A percentile compares a stretch with the other conserved stretches of the same genome.
Conservation (phyloP, 2,888 invertebrate species). For the Ctena decussata region DNA sequence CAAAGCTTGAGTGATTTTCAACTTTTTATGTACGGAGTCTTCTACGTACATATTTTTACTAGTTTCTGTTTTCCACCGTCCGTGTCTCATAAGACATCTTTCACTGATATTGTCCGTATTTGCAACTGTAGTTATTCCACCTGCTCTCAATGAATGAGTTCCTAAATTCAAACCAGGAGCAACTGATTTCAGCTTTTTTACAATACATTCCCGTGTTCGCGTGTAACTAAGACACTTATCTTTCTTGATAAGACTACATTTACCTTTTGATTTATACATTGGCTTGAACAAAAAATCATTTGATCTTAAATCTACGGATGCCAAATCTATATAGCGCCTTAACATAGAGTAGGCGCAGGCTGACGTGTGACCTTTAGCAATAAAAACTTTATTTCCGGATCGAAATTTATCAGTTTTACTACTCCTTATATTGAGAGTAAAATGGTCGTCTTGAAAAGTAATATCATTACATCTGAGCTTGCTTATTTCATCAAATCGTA, state of each 20-base stretch:
- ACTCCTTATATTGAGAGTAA: slow-evolving; percentile 17
- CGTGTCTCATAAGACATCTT: slow-evolving; percentile 33
- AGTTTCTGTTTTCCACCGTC: slow-evolving; percentile 24
- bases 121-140: slow-evolving; percentile 21
- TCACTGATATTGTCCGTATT: slow-evolving; percentile 1
- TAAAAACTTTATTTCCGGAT: slow-evolving; percentile 21
- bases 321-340: no score
- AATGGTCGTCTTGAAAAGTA: slow-evolving; percentile 17
- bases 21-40: neutral
- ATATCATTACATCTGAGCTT: slow-evolving; percentile 28
- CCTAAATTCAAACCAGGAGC: slow-evolving; percentile 15
- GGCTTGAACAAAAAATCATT: slow-evolving; percentile 41
- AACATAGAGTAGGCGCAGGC: slow-evolving; percentile 36
- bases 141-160: slow-evolving; percentile 14
- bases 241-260: no score
- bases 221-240: slow-evolving; percentile 43
- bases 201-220: slow-evolving; percentile 26
- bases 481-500: slow-evolving; percentile 14
- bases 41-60: neutral
- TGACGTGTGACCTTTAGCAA: slow-evolving; percentile 17
- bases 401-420: slow-evolving; percentile 39
- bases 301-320: neutral
- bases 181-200: slow-evolving; percentile 22
- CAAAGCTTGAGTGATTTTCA: no score
- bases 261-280: slow-evolving; percentile 6